Evolutionary conservation across 2,113 vertebrate genomes (phyloP), one percentile per base, ranked within the genome.

Genomic region (Tretioscincus oriximinensis): DNA sequence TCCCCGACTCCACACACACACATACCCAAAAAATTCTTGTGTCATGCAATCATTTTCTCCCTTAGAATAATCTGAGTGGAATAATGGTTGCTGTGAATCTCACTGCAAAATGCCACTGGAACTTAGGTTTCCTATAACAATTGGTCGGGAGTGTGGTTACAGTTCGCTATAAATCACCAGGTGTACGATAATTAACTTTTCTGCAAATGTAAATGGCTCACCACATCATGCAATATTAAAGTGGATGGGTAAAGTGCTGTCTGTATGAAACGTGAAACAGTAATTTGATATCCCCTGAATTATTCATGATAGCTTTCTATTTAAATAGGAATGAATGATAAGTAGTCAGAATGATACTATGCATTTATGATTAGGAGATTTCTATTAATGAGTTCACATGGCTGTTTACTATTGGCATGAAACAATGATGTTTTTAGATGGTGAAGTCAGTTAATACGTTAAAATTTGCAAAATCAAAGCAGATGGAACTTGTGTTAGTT

Each of bases 221-320:
- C 41, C 70, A 49, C 10, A 84, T 76, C 82, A 77, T 84, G 35
- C 66, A 90, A 10, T 91, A 87, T 89, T 92, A 86, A 92, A 86
- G 35, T 31, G 77, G 85, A 82, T 65, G 60, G 83, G 65, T 73
- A 89, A 82, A 89, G 67, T 45, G 69, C 58, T 73, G 60, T 63
- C 87, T 75, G 82, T 73, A 85, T 67, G 81, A 78, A 86, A 81
- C 51, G 82, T 80, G 47, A 82, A 85, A 75, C 68, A 45, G 45
- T 89, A 90, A 87, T 89, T 87, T 91, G 65, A 84, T 89, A 74
- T 86, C 16, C 82, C 11, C 81, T 92, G 78, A 93, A 86, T 92
- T 85, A 91, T 90, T 78, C 85, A 91, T 47, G 78, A 64, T 51
- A 79, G 76, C 77, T 88, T 90, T 78, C 63, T 78, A 89, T 91